Conservation (phyloP, 2,888 invertebrate species). For the Rhimphoctona megacephalus region DNA sequence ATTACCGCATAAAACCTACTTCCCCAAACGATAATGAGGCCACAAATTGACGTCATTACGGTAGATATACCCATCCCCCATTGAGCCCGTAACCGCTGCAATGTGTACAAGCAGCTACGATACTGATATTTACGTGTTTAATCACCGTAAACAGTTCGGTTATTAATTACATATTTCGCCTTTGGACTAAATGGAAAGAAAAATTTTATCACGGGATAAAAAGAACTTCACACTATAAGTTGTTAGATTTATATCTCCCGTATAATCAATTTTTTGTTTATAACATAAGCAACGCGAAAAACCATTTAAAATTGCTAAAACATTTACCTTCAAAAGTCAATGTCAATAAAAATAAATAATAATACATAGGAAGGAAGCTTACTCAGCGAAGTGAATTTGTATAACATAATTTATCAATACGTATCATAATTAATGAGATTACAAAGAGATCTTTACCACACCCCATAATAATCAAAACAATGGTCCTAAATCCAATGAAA, state of each 20-base stretch:
- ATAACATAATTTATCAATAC: background rate
- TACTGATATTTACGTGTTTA: constrained; percentile 9
- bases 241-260: background rate
- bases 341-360: background rate
- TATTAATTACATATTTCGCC: background rate
- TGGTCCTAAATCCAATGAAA: background rate
- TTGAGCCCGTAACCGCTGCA: constrained; percentile 15
- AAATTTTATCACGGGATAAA: background rate
- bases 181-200: background rate
- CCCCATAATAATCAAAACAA: background rate
- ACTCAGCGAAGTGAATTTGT: too few relatives aligned
- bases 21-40: constrained; percentile 20
- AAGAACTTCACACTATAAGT: background rate
- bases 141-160: background rate
- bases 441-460: background rate
- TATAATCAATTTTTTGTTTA: background rate
- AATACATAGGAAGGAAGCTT: background rate
- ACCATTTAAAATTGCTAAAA: background rate
- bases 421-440: background rate
- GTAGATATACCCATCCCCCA: constrained; percentile 3
- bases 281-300: background rate
- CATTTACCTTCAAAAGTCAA: background rate
- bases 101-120: background rate
- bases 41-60: constrained; percentile 11
- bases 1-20: constrained; percentile 29